Conservation (phyloP, 2,888 invertebrate species). For the Podotricha telesiphe region DNA sequence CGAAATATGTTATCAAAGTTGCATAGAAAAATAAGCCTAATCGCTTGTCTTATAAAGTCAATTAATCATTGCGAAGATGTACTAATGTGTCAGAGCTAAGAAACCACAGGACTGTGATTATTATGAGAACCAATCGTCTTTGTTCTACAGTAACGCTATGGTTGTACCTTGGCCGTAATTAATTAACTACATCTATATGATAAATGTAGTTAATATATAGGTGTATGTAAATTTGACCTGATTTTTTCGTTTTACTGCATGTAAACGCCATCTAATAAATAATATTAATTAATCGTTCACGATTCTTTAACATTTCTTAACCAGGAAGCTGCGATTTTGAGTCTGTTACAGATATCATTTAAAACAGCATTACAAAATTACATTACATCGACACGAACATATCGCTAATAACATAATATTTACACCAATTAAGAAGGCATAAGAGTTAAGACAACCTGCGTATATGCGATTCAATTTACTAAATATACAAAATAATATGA, state of each 20-base stretch:
- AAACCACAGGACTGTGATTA: conserved; percentile 45
- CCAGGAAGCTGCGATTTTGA: conserved; percentile 36
- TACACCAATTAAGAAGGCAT: neutral
- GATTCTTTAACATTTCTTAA: conserved; percentile 40
- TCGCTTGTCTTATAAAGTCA: neutral
- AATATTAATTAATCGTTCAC: conserved; percentile 41
- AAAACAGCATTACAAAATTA: conserved; percentile 11
- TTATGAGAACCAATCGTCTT: conserved; percentile 49
- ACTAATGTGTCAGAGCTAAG: conserved; percentile 12
- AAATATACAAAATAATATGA: neutral
- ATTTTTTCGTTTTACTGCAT: conserved; percentile 32
- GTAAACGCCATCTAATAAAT: conserved; percentile 32
- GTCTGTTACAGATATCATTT: conserved; percentile 5
- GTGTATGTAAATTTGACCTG: conserved; percentile 35
- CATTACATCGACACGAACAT: neutral
- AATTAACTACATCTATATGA: conserved; percentile 49
- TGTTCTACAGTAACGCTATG: conserved; percentile 45
- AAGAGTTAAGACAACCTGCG: neutral
- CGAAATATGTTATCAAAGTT: neutral
- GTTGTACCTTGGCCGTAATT: conserved; percentile 51
- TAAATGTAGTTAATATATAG: conserved; percentile 39
- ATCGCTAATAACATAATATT: conserved; percentile 2
- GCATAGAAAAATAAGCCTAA: conserved; percentile 10
- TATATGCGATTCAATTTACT: neutral
- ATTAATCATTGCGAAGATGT: neutral